Base-by-base conservation (phyloP, 2,113 vertebrate genomes). In the Cinclus cinclus region DNA sequence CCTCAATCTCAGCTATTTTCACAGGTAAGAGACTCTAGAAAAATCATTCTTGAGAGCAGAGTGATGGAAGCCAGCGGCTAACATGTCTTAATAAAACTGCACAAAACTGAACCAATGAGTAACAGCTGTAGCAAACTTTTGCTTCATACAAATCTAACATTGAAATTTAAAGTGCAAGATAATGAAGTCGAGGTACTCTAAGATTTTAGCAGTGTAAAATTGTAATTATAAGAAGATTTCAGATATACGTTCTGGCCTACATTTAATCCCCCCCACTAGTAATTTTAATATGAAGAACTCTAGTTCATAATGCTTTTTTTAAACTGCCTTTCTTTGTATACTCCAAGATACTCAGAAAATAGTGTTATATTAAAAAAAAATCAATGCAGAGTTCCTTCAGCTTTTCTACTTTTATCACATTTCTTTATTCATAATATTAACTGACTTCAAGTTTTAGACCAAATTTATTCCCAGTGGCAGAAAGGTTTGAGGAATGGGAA, bases 401-500 rank as follows among this genome's bases (percentile, higher is more conserved):
- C 39, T 70, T 37, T 41, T 78, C 52, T 53, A 39, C 15, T 15
- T 49, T 17, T 81, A 84, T 93, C 49, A 41, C 22, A 47, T 85
- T 62, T 96, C 73, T 81, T 94, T 65, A 92, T 50, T 87, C 83
- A 73, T 19, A 91, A 27, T 39, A 77, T 68, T 80, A 84, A 89
- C 33, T 83, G 39, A 90, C 81, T 77, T 64, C 49, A 85, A 68
- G 82, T 83, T 93, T 92, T 69, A 87, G 21, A 59, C 30, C 28
- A 60, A 67, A 79, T 83, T 76, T 74, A 62, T 85, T 96, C 89
- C 83, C 83, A 76, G 56, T 58, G 16, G 89, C 85, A 87, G 39
- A 50, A 64, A 67, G 15, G 31, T 75, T 81, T 90, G 89, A 96
- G 82, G 93, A 97, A 95, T 81, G 95, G 94, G 80, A 97, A 97